Evolutionary conservation across 1,140 invertebrate species (phyloP).

Genomic region (Leptinotarsa undecemlineata): DNA sequence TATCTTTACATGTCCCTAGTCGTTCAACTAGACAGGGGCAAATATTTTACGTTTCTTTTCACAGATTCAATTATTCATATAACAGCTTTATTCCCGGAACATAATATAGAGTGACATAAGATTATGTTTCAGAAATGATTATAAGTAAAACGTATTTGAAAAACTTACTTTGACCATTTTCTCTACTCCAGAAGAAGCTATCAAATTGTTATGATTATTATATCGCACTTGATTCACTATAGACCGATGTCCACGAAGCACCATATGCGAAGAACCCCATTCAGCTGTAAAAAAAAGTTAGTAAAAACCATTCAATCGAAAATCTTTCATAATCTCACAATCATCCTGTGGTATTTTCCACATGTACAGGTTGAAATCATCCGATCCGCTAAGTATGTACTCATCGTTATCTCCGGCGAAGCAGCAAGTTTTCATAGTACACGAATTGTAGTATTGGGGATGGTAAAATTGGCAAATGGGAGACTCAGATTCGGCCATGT

Average conservation of each 20-base stretch:
- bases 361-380: slow-evolving; percentile 94
- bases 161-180: slow-evolving; percentile 83
- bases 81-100: too few relatives aligned
- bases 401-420: slow-evolving; percentile 91
- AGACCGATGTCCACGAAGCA: slow-evolving; percentile 87
- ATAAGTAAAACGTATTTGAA: too few relatives aligned
- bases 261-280: slow-evolving; percentile 71
- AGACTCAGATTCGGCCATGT: slow-evolving; percentile 67
- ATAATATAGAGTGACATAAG: too few relatives aligned
- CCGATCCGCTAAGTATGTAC: slow-evolving; percentile 88
- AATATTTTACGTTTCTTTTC: too few relatives aligned
- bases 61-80: too few relatives aligned
- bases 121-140: too few relatives aligned
- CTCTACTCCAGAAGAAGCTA: slow-evolving; percentile 93
- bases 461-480: slow-evolving; percentile 87
- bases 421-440: slow-evolving; percentile 95
- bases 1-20: too few relatives aligned
- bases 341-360: slow-evolving; percentile 82
- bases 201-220: slow-evolving; percentile 78
- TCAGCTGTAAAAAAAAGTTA: slow-evolving; percentile 42
- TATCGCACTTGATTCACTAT: slow-evolving; percentile 96
- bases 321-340: slow-evolving; percentile 50
- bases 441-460: slow-evolving; percentile 91
- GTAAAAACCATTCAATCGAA: slow-evolving; percentile 14
- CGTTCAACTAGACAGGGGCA: too few relatives aligned